Base-by-base conservation (phyloP, 2,888 invertebrate genomes). In the Melolontha melolontha region DNA sequence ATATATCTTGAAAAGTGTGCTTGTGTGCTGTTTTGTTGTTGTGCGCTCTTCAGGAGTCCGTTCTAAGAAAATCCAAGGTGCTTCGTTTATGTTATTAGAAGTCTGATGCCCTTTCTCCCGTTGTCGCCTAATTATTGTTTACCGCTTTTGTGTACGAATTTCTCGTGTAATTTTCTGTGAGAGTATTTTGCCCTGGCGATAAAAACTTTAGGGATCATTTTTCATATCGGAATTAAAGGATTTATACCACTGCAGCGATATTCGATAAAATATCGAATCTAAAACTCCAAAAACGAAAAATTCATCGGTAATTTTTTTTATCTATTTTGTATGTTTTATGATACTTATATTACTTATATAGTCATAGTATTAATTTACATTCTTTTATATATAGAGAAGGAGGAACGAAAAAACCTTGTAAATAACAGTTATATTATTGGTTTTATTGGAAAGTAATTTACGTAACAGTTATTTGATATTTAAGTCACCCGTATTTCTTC, bases 41-140 rank as follows among this genome's bases (percentile, higher is more conserved):
- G 59, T 62, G 59, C 39, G 16, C 16, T 62, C 34, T 62, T 62
- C 59, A 12, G 34, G 34, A 47, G 47, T 59, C 47, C 44, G 47
- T 59, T 59, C 59, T 59, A 14, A 59, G 59, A 62, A 62, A 62
- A 47, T 62, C 47, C 59, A 62, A 49, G 57, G 57, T 57, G 59
- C 11, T 39, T 47, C 59, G 22, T 49, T 22, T n/a, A 22, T 49
- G 49, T 49, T 49, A 17, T 44, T 44, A 44, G 44, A 44, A 44
- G 14, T 14, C 44, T 44, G 12, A 44, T 44, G 44, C 44, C 14
- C 44, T 34, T 34, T 34, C 34, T 34, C 34, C 6, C 34, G 34
- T 29, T 29, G 29, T 34, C 34, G 34, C 34, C 7, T 34, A 34
- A 34, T 34, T 34, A 34, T 34, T 34, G 34, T 34, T 34, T 34